These are phyloP conservation scores for Cryptoblepharus egeriae DNA, from an alignment of 2,797 vertebrate species.

Conservation along the genomic window DNA sequence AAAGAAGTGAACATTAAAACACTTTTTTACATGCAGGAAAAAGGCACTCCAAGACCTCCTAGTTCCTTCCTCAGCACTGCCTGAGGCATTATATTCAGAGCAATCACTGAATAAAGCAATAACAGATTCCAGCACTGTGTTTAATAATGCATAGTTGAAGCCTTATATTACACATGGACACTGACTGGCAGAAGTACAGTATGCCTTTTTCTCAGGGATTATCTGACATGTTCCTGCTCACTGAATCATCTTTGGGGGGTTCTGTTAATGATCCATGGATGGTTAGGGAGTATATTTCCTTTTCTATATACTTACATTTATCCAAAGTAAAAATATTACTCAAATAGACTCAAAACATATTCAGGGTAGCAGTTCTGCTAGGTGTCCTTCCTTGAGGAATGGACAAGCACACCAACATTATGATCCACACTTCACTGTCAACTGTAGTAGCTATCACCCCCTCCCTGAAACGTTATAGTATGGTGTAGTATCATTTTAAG, in stretches of 20 bases:
- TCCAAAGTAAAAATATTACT: not conserved
- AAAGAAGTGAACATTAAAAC: constrained; percentile 26
- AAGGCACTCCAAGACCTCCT: not conserved
- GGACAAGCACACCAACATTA: too few species aligned
- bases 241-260: not conserved
- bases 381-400: too few species aligned
- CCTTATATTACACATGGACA: too few species aligned
- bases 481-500: too few species aligned
- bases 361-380: too few species aligned
- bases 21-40: not conserved
- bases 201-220: not conserved
- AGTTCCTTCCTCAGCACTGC: too few species aligned
- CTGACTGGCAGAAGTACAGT: not conserved
- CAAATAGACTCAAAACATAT: too few species aligned
- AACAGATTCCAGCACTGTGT: not conserved
- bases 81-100: not conserved
- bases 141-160: not conserved
- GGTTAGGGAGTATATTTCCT: not conserved
- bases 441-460: too few species aligned
- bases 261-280: too few species aligned
- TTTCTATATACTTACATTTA: too few species aligned
- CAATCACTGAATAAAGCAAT: not conserved
- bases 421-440: too few species aligned
- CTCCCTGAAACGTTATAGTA: too few species aligned
- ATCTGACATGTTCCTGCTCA: not conserved